Base-by-base conservation (phyloP, 2,797 vertebrate genomes). In the Coregonus suidteri region DNA sequence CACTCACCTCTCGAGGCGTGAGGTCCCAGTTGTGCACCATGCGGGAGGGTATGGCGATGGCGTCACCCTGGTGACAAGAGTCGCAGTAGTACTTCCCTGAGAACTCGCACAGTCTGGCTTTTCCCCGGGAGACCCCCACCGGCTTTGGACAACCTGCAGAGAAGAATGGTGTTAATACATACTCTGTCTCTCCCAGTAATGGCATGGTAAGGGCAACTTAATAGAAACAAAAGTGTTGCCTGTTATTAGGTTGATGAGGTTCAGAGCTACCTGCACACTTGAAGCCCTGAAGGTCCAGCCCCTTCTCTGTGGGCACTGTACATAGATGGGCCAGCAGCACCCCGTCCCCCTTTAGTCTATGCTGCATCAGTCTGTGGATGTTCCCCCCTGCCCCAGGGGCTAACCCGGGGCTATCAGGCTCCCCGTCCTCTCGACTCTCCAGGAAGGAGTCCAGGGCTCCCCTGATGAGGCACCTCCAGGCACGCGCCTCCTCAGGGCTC, bases 11-110 rank as follows among this genome's bases (percentile, higher is more conserved):
- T 80, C 94, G 92, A 31, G 92, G 93, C 0, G 80, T 84, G 51
- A 99, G 91, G 72, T 99, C 98, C 98, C 98, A 99, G 94, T 99
- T 99, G 92, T 99, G 98, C 84, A 99, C 94, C 91, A 99, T 91
- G 75, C 97, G 96, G 0, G 98, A 97, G 0, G 98, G 98, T 81
- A 99, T 97, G 86, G 98, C 87, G 0, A 84, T 92, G 72, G 88
- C 88, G 69, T 98, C 93, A 0, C 97, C 96, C 1, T 80, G 90
- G 90, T 99, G 97, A 92, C 98, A 99, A 85, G 90, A 89, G 69
- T 97, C 95, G 0, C 98, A 99, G 86, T 97, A 98, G 90, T 98
- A 96, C 78, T 92, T 95, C 13, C 96, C 95, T 0, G 98, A 96
- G 91, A 96, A 99, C 84, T 96, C 92, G 11, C 98, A 99, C 66